Evolutionary conservation across 2,113 vertebrate genomes (phyloP), one percentile per base, ranked within the genome.

Genomic region (Phaethon lepturus): DNA sequence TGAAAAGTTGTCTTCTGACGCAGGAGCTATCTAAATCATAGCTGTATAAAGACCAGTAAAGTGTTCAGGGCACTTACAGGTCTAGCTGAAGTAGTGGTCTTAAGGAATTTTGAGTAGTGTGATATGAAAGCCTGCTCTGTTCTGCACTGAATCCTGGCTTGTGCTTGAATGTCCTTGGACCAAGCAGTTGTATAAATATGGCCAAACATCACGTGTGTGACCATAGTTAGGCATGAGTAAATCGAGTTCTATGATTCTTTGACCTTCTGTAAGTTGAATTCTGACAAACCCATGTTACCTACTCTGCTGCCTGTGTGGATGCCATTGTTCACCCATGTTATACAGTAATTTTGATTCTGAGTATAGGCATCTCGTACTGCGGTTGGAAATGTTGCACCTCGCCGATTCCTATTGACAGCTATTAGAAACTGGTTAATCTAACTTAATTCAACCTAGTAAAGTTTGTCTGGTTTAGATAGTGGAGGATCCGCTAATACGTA

Each of bases 141-240:
- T 58, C 29, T 24, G 4, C n/a, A 9, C 13, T 33, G 47, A n/a
- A 42, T 42, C 29, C 38, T 38, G 4, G 13, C 47, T 42, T 31
- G 38, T 35, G 60, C n/a, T 55, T 62, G 26, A 40, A 17, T 2
- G 2, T 49, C 42, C 55, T 56, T 62, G 26, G 60, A 28, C 49
- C 7, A 5, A 42, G 62, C 47, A 22, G 31, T 6, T 64, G 68
- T 47, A 44, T 74, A 60, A 50, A 50, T 22, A 24, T 0, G 6
- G 64, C 33, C 73, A 40, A 67, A 24, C 38, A 6, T 44, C 64
- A 13, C 3, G 0, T 35, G 23, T 0, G 0, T 81, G 73, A 23
- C 78, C 0, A 0, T 11, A 6, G 53, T 72, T 45, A 67, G 35
- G 25, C 22, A 2, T 2, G 35, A 69, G 13, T 26, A 69, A 82